Evolutionary conservation across 2,888 invertebrate genomes (phyloP).

Genomic region (Panzeria rudis): DNA sequence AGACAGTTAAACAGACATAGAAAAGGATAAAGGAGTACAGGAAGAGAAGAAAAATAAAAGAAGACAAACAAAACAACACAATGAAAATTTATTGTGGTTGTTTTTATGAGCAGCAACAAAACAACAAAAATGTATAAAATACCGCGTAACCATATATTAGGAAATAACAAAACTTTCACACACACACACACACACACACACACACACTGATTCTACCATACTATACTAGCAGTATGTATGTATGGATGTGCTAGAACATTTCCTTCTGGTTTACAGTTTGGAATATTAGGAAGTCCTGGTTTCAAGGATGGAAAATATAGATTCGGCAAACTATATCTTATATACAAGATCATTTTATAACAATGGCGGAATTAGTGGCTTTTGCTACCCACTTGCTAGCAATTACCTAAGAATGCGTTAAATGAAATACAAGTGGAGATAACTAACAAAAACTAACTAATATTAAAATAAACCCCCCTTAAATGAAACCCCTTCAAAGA

Average conservation of each 20-base stretch:
- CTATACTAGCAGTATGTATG: background rate
- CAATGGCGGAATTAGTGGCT: no score
- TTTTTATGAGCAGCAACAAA: constrained; percentile 64
- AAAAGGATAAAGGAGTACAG: constrained; percentile 24
- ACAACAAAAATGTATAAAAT: constrained; percentile 52
- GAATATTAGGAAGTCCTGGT: background rate
- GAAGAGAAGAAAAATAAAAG: background rate
- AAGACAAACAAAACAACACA: constrained; percentile 54
- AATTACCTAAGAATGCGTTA: no score
- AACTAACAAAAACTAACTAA: no score
- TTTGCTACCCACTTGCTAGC: no score
- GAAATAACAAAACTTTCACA: constrained; percentile 56
- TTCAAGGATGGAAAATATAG: background rate
- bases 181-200: constrained; percentile 5
- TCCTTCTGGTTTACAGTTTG: background rate
- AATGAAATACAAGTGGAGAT: no score
- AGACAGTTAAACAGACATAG: constrained; percentile 48
- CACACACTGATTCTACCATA: background rate
- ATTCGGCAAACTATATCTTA: no score
- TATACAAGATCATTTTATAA: no score
- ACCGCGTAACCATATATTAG: constrained; percentile 70
- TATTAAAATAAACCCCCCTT: no score
- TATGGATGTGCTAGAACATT: background rate
- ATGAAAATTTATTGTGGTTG: constrained; percentile 72
- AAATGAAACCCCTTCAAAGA: no score